Conservation (phyloP, 2,888 invertebrate species). For the Leptopilina drosophilae region DNA sequence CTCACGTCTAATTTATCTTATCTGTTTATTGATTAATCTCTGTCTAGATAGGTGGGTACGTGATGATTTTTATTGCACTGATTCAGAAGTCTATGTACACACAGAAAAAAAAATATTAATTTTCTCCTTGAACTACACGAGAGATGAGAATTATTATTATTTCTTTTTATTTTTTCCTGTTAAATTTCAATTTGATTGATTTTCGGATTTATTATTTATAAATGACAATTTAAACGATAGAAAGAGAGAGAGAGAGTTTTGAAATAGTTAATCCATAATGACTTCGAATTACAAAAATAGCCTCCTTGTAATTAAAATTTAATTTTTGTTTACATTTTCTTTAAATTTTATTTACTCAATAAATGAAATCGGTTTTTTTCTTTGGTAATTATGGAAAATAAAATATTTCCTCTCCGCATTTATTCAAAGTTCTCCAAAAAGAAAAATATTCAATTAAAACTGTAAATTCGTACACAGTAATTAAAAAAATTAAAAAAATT, state of each 20-base stretch:
- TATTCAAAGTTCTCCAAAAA: no score
- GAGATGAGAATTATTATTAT: neutral
- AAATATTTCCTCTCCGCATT: no score
- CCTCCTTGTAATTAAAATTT: neutral
- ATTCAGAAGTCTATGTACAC: neutral
- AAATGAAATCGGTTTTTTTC: no score
- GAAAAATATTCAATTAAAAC: no score
- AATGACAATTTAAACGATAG: neutral
- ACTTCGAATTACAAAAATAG: neutral
- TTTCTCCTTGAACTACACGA: neutral
- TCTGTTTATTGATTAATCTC: constrained; percentile 21
- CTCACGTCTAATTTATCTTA: neutral
- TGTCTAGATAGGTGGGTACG: constrained; percentile 1
- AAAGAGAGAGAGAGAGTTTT: no score
- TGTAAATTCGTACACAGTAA: no score
- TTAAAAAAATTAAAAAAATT: no score
- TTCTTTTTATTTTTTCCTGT: neutral
- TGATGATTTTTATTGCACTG: constrained; percentile 6
- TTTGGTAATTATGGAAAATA: no score
- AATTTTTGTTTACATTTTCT: neutral
- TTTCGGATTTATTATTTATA: neutral
- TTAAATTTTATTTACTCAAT: no score
- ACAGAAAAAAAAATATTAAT: neutral
- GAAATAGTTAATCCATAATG: neutral
- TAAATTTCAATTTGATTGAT: constrained; percentile 6